Base-by-base conservation (phyloP, 2,888 invertebrate genomes). In the Gryllus longicercus region DNA sequence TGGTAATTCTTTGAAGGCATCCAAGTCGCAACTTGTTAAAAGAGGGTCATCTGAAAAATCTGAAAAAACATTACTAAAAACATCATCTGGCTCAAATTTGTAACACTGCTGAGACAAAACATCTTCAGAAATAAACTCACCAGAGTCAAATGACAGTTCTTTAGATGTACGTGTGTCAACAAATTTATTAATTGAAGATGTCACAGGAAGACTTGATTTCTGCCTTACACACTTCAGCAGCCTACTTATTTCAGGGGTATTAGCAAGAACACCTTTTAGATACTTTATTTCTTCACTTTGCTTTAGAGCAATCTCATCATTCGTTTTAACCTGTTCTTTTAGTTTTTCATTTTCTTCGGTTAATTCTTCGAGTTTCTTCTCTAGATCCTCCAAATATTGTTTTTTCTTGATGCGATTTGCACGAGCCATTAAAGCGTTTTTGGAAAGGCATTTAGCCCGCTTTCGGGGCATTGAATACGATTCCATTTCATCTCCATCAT, bases 361-460 rank as follows among this genome's bases (percentile, higher is more conserved):
- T 51, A 89, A 86, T 16, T 86, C 84, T 1, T 86, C 83, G 0
- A 91, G 84, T 82, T 90, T 88, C 50, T 86, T 87, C 84, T 92
- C 92, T 21, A 92, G 86, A 21, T 87, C 88, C 81, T 90, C 88
- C 25, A 92, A 83, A 83, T 92, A 90, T 51, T 89, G 88, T 84
- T 92, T 92, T 84, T 92, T 92, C 76, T 88, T 89, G 2, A 89
- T 87, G 2, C 92, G 88, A 84, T 92, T 92, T 84, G 91, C 90
- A 4, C 92, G 86, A 2, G 92, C 92, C 86, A 91, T 88, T 51
- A 91, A 84, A 0, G 92, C 92, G 85, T 92, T 92, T 82, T 89
- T 87, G 14, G 89, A 88, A 23, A 88, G 86, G 82, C 88, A 88
- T 83, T 86, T 86, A 3, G 87, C 87, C 63, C 77, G n/a, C 18